Base-by-base conservation (phyloP, 1,140 invertebrate species). In the Drosophila willistoni region DNA sequence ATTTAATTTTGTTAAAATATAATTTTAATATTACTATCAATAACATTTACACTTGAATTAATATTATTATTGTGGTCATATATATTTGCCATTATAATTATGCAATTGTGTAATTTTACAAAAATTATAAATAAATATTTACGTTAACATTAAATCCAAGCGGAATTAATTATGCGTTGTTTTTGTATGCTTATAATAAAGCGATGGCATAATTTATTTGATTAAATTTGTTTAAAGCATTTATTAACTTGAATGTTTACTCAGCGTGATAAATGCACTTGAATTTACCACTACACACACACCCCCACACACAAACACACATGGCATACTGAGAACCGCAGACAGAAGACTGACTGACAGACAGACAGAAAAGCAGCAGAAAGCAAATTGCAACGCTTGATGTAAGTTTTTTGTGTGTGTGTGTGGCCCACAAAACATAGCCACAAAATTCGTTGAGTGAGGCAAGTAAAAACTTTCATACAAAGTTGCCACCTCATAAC, bases 301-400 rank as follows among this genome's bases (percentile, higher is more conserved):
- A n/a, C n/a, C n/a, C n/a, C n/a, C n/a, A 75, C 71, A 70, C 29
- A 68, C 69, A 62, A 17, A 12, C 9, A 54, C 25, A 44, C 7
- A n/a, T 34, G 7, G 25, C 34, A 39, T 5, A 47, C 44, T 47
- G 17, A 19, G 25, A 44, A 33, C 61, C 13, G 61, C 19, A 42
- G 72, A 68, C 72, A 41, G 72, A 56, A 19, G 54, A 17, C 56
- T 33, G 69, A 17, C 22, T 25, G 22, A 25, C 22, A 41, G 72
- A 56, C 73, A 19, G 54, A 17, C 56, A 39, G 70, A 17, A 36
- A 12, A 55, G 51, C 12, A 55, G 9, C 51, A 55, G 36, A 39
- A 51, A 51, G 79, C 79, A 86, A 82, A 86, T 77, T 87, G 76
- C 79, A 87, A 68, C 68, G 75, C 55, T 68, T 51, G 17, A 51